These are phyloP conservation scores for Synodontis membranacea DNA, from an alignment of 2,113 vertebrate species.

Conservation along the genomic window DNA sequence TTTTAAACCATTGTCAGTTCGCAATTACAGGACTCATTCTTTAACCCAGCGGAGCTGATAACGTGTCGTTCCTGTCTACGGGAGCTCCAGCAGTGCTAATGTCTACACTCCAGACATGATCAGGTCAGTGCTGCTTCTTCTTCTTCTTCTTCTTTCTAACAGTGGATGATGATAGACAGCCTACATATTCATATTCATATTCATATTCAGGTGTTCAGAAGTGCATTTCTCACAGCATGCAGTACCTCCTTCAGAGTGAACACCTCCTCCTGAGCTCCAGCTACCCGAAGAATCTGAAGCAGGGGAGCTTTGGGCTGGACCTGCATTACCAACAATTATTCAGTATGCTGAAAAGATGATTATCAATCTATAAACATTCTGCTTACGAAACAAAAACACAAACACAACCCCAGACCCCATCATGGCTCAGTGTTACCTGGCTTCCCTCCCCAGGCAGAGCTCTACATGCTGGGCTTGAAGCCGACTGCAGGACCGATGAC, in stretches of 20 bases:
- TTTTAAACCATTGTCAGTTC: no score
- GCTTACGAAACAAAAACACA: neutral
- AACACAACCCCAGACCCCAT: no score
- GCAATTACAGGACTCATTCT: no score
- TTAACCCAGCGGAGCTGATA: neutral
- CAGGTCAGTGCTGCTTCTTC: neutral
- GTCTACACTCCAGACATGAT: neutral
- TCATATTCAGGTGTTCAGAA: no score
- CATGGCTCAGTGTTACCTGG: constrained; percentile 80
- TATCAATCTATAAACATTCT: neutral
- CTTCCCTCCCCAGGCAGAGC: constrained; percentile 75
- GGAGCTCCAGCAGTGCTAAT: neutral
- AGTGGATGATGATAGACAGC: no score
- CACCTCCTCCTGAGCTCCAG: constrained; percentile 87
- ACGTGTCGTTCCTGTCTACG: no score
- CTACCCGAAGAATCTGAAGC: constrained; percentile 87
- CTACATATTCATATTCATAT: no score
- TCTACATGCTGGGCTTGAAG: constrained; percentile 77
- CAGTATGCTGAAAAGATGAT: neutral
- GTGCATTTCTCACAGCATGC: neutral
- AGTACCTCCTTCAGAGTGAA: constrained; percentile 91
- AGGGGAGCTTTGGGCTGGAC: constrained; percentile 84
- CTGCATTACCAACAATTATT: constrained; percentile 63
- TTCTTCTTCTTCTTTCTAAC: no score
- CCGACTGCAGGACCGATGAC: constrained; percentile 72